Conservation (phyloP, 37 sponge, comb jelly and placozoan genomes). For the Geodia barretti region DNA sequence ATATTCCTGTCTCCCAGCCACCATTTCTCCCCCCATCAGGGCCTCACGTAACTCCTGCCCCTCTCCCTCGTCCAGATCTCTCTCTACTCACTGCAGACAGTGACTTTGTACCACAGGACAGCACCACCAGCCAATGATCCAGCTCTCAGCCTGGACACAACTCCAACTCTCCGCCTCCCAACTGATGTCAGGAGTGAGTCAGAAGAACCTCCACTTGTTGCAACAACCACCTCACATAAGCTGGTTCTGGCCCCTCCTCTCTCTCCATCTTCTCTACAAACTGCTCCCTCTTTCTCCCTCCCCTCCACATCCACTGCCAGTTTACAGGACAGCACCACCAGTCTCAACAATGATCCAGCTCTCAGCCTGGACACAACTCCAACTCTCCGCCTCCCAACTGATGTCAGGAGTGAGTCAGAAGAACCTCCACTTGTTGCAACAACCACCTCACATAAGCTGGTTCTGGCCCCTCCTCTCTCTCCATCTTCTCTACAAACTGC, state of each 20-base stretch:
- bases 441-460: not conserved
- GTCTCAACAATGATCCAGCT: not conserved
- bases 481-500: not conserved
- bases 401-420: not conserved
- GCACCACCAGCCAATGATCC: not conserved
- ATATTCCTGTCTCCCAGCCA: too few relatives aligned
- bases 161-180: not conserved
- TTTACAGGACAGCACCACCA: not conserved
- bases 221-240: not conserved
- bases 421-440: not conserved
- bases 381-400: not conserved
- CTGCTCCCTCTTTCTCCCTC: not conserved
- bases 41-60: too few relatives aligned
- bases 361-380: not conserved
- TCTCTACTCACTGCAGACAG: not conserved
- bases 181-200: not conserved
- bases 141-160: not conserved
- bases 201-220: not conserved
- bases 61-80: not conserved
- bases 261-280: slow-evolving; percentile 18
- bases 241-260: not conserved
- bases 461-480: not conserved
- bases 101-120: not conserved
- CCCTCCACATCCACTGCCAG: not conserved
- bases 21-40: too few relatives aligned